phyloP scores from a whole-genome alignment of 2,888 invertebrate genomes.

The Alentia gelatinosa region DNA sequence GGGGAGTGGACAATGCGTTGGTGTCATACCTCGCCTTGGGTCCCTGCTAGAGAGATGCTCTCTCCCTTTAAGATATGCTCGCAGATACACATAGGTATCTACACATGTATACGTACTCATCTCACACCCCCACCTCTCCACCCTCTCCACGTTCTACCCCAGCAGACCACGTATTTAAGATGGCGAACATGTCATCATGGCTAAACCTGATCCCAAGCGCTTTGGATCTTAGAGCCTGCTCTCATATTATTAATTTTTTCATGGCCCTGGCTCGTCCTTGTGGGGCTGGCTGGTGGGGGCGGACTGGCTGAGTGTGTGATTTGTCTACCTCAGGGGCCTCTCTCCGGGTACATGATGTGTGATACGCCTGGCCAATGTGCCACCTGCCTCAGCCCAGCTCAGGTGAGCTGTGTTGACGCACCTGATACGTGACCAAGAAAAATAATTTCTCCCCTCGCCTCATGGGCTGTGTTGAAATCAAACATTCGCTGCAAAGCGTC shows the following conservation, averaged over 20 bases:
- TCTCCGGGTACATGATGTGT: background rate
- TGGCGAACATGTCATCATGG: background rate
- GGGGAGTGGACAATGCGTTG: background rate
- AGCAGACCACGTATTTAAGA: background rate
- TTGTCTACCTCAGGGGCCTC: background rate
- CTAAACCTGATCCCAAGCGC: background rate
- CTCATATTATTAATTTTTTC: constrained; percentile 16
- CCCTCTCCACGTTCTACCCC: background rate
- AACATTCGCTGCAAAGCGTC: background rate
- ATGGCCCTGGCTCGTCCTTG: background rate
- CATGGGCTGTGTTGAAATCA: constrained; percentile 32
- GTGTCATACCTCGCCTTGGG: background rate
- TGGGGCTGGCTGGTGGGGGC: background rate
- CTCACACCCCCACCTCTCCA: background rate
- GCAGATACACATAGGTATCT: background rate
- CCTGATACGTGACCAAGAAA: constrained; percentile 31
- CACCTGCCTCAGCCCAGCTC: background rate
- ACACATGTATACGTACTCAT: background rate
- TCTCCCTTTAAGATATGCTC: background rate
- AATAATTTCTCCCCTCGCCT: constrained; percentile 21
- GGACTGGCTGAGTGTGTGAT: background rate
- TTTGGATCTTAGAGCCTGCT: background rate
- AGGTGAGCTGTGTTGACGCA: background rate
- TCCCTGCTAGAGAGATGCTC: background rate
- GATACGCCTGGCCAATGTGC: background rate